These are phyloP conservation scores for Drosophila sucinea DNA, from an alignment of 1,140 invertebrate genomes.

Conservation along the genomic window DNA sequence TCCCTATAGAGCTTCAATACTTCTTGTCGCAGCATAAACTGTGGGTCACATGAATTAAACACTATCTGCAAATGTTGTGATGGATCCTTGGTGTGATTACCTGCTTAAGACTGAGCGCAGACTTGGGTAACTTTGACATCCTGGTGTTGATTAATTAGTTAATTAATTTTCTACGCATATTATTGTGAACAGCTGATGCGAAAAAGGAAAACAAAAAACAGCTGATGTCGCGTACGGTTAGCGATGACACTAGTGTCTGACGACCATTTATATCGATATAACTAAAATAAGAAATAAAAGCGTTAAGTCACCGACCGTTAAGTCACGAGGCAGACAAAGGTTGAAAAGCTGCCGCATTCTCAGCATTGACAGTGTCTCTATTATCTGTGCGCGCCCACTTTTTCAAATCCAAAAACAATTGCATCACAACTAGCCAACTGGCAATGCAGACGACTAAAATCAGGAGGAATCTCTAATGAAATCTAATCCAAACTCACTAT, in stretches of 20 bases:
- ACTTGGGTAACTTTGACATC: conserved; percentile 84
- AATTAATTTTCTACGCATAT: conserved; percentile 9
- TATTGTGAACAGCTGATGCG: conserved; percentile 50
- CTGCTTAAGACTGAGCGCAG: conserved; percentile 85
- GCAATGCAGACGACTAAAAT: background rate
- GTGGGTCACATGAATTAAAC: conserved; percentile 16
- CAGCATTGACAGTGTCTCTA: background rate
- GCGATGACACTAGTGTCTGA: background rate
- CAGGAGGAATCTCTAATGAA: background rate
- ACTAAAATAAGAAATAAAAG: too few relatives aligned
- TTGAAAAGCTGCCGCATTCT: background rate
- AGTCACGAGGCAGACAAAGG: background rate
- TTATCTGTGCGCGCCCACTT: background rate
- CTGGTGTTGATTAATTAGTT: conserved; percentile 16
- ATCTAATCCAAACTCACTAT: background rate
- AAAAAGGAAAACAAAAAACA: too few relatives aligned
- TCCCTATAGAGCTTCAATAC: conserved; percentile 90
- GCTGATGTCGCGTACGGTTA: background rate
- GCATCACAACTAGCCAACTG: background rate
- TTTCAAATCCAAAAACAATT: background rate
- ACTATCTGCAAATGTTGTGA: too few relatives aligned
- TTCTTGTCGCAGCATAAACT: conserved; percentile 91
- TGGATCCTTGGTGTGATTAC: conserved; percentile 27
- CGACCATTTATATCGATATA: too few relatives aligned
- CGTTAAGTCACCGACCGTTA: background rate